Percentiles rank a stretch among this genome's conserved stretches.
Conservation (phyloP, 2,888 invertebrate species). For the Amblyjoppa fuscipennis region DNA sequence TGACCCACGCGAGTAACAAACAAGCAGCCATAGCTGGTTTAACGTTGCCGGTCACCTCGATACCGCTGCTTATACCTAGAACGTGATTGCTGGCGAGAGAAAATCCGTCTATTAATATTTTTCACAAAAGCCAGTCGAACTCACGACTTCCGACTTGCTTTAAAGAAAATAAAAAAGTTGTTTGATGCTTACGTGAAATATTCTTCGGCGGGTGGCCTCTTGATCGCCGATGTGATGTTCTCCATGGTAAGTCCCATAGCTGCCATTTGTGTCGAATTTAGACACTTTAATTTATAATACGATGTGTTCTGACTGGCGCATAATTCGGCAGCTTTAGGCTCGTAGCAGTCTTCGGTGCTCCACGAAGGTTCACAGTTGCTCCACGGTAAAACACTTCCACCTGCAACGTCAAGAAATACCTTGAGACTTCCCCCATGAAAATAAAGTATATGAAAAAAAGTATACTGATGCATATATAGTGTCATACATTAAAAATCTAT, state of each 20-base stretch:
- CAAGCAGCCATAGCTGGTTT: conserved; percentile 91
- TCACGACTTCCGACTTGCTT: neutral
- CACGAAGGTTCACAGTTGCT: conserved; percentile 90
- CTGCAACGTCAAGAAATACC: conserved; percentile 58
- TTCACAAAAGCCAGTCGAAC: neutral
- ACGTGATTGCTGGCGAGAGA: conserved; percentile 86
- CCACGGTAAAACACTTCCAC: conserved; percentile 88
- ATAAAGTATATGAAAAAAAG: no score
- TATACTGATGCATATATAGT: no score
- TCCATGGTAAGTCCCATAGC: conserved; percentile 82
- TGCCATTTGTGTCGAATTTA: conserved; percentile 87
- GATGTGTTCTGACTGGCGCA: conserved; percentile 88
- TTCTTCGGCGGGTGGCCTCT: conserved; percentile 90
- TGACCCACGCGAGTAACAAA: conserved; percentile 92
- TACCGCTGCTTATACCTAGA: conserved; percentile 90
- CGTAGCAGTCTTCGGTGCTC: conserved; percentile 91
- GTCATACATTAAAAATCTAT: no score
- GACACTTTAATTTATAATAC: conserved; percentile 88
- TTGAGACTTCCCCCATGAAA: neutral
- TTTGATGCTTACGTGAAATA: conserved; percentile 88
- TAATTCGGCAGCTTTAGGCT: conserved; percentile 89
- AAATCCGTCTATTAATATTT: neutral
- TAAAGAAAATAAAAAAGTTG: neutral
- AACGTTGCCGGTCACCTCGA: conserved; percentile 90
- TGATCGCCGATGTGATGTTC: conserved; percentile 87